Conservation (phyloP, 1,140 invertebrate genomes). For the Bombus difficillimus region DNA sequence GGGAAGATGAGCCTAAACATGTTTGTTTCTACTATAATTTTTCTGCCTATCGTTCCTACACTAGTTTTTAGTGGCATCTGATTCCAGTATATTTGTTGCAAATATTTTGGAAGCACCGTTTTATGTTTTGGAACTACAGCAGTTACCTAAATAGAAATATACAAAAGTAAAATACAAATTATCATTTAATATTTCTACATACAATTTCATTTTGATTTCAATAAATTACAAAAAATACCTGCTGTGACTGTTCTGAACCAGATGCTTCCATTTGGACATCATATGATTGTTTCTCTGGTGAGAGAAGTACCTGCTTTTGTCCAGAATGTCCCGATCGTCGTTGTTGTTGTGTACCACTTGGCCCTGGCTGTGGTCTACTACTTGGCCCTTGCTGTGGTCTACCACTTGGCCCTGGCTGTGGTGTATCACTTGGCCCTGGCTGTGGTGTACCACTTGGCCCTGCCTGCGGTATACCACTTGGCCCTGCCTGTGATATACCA, state of each 20-base stretch:
- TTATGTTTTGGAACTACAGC: not conserved
- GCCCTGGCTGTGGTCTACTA: fast-evolving
- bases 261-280: not conserved
- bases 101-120: not conserved
- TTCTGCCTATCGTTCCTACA: slow-evolving; percentile 79
- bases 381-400: too few relatives aligned
- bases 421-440: fast-evolving
- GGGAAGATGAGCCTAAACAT: slow-evolving; percentile 83
- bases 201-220: not conserved
- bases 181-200: not conserved
- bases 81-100: not conserved
- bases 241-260: not conserved
- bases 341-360: too few relatives aligned
- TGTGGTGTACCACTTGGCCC: not conserved
- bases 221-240: not conserved
- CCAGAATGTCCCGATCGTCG: too few relatives aligned
- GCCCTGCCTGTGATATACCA: fast-evolving
- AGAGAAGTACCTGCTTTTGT: too few relatives aligned
- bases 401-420: not conserved
- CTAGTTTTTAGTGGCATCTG: slow-evolving; percentile 63
- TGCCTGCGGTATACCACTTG: not conserved
- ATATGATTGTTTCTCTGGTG: too few relatives aligned
- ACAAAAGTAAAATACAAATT: not conserved
- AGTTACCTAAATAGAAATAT: not conserved
- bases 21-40: slow-evolving; percentile 83